Conservation (phyloP, 2,113 vertebrate species). For the Rhinichthys klamathensis region DNA sequence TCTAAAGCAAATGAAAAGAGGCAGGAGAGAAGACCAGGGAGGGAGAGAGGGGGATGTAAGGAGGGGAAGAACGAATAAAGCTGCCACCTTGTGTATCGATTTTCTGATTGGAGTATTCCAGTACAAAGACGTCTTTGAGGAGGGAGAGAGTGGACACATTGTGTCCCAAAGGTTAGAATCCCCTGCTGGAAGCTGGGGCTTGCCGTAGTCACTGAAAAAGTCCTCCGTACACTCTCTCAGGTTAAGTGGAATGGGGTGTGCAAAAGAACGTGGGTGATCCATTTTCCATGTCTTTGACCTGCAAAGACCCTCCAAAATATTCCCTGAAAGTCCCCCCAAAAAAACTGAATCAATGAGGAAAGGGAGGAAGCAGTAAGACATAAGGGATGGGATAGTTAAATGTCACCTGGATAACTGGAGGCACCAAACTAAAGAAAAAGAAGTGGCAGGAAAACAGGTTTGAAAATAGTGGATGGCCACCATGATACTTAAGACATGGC, state of each 20-base stretch:
- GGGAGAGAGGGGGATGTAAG: conserved; percentile 42
- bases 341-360: neutral
- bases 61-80: conserved; percentile 62
- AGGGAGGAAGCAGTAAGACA: neutral
- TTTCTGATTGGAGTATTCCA: conserved; percentile 77
- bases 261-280: conserved; percentile 53
- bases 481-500: conserved; percentile 14
- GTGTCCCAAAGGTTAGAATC: conserved; percentile 81
- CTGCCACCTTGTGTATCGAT: conserved; percentile 75
- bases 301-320: conserved; percentile 37
- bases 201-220: conserved; percentile 58
- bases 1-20: conserved; percentile 54
- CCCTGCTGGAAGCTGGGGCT: conserved; percentile 69
- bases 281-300: conserved; percentile 40
- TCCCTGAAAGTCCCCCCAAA: conserved; percentile 13
- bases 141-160: conserved; percentile 79
- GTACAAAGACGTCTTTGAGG: conserved; percentile 81
- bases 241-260: conserved; percentile 76
- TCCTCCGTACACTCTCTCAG: conserved; percentile 71
- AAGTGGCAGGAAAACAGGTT: conserved; percentile 13
- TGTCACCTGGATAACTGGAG: neutral
- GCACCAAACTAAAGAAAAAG: neutral
- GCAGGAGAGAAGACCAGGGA: conserved; percentile 18
- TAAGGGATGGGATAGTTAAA: neutral
- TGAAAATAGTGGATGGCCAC: neutral